Base-by-base conservation (phyloP, 2,888 invertebrate species). In the Nomada flava region DNA sequence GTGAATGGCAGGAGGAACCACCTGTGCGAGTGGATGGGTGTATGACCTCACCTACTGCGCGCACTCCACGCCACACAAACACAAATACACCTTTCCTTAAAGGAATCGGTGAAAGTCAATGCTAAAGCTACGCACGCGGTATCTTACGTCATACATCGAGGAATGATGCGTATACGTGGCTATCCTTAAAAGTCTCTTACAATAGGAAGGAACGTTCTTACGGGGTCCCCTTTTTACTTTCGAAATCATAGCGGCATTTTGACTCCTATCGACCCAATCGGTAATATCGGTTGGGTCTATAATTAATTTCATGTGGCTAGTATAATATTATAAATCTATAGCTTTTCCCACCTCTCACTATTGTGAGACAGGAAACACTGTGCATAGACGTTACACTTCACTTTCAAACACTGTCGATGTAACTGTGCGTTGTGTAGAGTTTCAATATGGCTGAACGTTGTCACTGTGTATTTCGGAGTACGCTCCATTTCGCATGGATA, bases 1-100 rank as follows among this genome's bases (percentile, higher is more conserved):
- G 83, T 83, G 82, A 88, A 86, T 86, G 88, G 83, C 79, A 73
- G 23, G 75, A 86, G 79, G 80, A 83, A 88, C 82, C 87, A 88
- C 88, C 82, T 88, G 86, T 82, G 44, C 76, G 67, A 78, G 64
- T 36, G 79, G 59, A 75, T 83, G 79, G 86, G 79, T 88, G 62
- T 86, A 86, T 75, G 88, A 85, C 82, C 77, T 85, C 85, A 83
- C 67, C 85, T 74, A 79, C 77, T 55, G 20, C 68, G 57, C 60
- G 60, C 50, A 63, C 65, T 70, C 74, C 69, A 75, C 65, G 78
- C 79, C 70, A 59, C 67, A 64, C 75, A 68, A 60, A 71, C 79
- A 29, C 59, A 11, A 26, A 26, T 10, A 15, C 18, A 26, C 42
- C 44, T 77, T 11, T 53, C 68, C 67, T 77, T 68, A 63, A 67